Evolutionary conservation across 2,888 invertebrate genomes (phyloP).

Genomic region (Pammene aurita): DNA sequence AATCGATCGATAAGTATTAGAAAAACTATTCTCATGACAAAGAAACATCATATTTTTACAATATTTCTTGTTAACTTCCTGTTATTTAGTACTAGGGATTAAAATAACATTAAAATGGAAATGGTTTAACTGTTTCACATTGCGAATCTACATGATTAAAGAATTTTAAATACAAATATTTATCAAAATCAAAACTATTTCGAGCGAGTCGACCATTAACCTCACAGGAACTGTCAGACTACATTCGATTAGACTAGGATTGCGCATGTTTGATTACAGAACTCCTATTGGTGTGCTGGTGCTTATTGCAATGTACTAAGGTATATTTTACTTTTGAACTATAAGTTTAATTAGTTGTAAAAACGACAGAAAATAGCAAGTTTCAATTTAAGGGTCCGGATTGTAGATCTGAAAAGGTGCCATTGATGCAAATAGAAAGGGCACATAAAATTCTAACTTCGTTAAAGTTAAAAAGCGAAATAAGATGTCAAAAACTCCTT

Average conservation of each 20-base stretch:
- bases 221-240: slow-evolving; percentile 65
- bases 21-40: slow-evolving; percentile 78
- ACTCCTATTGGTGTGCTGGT: background rate
- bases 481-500: background rate
- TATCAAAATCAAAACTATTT: slow-evolving; percentile 61
- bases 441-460: background rate
- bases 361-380: background rate
- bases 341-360: background rate
- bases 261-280: slow-evolving; percentile 4
- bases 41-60: slow-evolving; percentile 63
- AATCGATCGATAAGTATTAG: slow-evolving; percentile 78
- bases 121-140: slow-evolving; percentile 48
- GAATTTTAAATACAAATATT: slow-evolving; percentile 63
- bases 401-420: too few species aligned
- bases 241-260: slow-evolving; percentile 31
- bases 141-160: slow-evolving; percentile 59
- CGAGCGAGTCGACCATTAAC: slow-evolving; percentile 69
- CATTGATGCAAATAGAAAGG: too few species aligned
- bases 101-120: slow-evolving; percentile 53
- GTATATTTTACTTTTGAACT: slow-evolving; percentile 4
- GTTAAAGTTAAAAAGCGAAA: background rate
- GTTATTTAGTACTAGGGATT: slow-evolving; percentile 45
- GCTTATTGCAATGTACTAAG: background rate
- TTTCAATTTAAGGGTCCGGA: background rate
- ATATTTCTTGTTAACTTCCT: slow-evolving; percentile 45